Evolutionary conservation across 2,113 vertebrate genomes (phyloP), one percentile per base, ranked within the genome.

Genomic region (cattle (Bos taurus)): DNA sequence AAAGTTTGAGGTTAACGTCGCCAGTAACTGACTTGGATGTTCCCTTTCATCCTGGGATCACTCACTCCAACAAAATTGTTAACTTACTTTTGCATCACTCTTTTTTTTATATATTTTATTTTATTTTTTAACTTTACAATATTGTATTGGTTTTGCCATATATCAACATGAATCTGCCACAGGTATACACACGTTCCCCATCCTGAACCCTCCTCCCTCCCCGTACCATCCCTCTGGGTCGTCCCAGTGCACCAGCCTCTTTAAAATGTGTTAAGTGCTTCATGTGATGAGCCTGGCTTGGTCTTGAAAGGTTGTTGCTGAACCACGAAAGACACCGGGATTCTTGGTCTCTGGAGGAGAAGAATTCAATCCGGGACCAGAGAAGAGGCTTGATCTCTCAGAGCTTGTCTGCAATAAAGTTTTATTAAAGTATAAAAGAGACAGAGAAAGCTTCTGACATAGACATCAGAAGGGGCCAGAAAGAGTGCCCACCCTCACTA

Each of bases 261-360:
- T 92, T 57, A 87, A 21, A 95, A 54, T 52, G 5, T 30, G 25
- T 12, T 81, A 93, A 84, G 28, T 54, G 6, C 3, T 77, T 71
- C 21, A 36, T 4, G 26, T 33, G 40, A 46, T 64, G 84, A 56
- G 7, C 82, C 17, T 46, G 43, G 7, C 16, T 46, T 84, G 33
- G 25, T 71, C 67, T 40, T 40, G 19, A 71, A 71, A 71, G 5
- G 67, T 71, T 71, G 10, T 23, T 71, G n/a, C 67, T 71, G 9
- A 71, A 6, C 67, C n/a, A 23, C 2, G 0, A 71, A 71, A 71
- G 67, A 71, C 19, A 2, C 67, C 0, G 0, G n/a, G n/a, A 71
- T 71, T 71, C 67, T 40, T 71, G 67, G 67, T 19, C n/a, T 23
- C n/a, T 0, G 1, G 67, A 40, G 19, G 64, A 40, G n/a, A 40